Conservation (phyloP, 2,888 invertebrate genomes). For the Leptinotarsa rubiginosa region DNA sequence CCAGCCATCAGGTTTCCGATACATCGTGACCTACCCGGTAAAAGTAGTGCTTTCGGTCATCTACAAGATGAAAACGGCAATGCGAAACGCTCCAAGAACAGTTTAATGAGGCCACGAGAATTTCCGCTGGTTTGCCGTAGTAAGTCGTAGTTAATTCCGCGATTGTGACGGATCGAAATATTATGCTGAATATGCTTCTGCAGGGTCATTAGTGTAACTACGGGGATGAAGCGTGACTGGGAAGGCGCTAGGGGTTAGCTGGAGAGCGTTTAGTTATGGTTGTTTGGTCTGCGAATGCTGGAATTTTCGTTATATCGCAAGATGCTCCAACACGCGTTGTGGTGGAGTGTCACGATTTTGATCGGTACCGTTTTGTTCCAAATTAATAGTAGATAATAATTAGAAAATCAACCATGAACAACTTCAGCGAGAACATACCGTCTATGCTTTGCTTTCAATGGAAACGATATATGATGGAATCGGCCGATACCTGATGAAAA, state of each 20-base stretch:
- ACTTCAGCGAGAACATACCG: no score
- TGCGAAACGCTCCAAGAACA: not conserved
- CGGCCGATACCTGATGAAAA: no score
- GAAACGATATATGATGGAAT: no score
- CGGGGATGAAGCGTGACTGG: not conserved
- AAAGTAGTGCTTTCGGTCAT: not conserved
- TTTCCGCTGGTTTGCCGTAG: not conserved
- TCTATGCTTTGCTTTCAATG: no score
- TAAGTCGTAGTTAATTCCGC: not conserved
- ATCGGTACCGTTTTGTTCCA: no score
- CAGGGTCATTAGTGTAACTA: slow-evolving; percentile 7
- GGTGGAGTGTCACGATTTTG: no score
- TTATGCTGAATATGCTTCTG: slow-evolving; percentile 16
- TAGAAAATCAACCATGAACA: no score
- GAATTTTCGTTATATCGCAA: not conserved
- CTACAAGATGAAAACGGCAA: not conserved
- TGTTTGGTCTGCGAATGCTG: not conserved
- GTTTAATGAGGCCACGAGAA: slow-evolving; percentile 5
- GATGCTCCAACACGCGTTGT: no score
- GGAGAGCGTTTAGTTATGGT: not conserved
- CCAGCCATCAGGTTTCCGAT: not conserved
- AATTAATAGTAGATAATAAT: no score
- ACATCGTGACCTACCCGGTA: not conserved
- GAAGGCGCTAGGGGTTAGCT: not conserved
- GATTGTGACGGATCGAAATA: slow-evolving; percentile 15